Evolutionary conservation across 2,888 invertebrate species (phyloP).

Genomic region (Caenorhabditis angaria): DNA sequence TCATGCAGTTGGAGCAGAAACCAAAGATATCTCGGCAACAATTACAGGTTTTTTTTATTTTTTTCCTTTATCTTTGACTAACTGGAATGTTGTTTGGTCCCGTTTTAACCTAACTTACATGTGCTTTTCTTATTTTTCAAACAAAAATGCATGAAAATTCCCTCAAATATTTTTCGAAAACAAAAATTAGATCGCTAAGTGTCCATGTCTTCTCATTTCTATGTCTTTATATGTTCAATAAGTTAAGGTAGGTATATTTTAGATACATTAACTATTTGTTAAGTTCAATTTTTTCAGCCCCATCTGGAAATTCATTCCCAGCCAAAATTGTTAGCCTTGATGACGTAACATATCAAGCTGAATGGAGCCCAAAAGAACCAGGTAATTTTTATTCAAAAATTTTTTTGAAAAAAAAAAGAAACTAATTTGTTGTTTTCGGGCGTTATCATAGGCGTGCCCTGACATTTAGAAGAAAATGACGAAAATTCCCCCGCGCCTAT

Average conservation of each 20-base stretch:
- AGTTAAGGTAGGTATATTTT: constrained; percentile 28
- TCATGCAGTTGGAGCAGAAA: constrained; percentile 74
- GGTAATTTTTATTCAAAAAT: constrained; percentile 72
- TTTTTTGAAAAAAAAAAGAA: background rate
- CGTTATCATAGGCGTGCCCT: constrained; percentile 4
- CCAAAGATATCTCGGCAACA: constrained; percentile 72
- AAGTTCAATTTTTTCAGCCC: constrained; percentile 69
- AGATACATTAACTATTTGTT: too few relatives aligned
- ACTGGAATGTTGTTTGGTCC: background rate
- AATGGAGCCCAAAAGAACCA: constrained; percentile 77
- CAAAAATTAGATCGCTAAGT: background rate
- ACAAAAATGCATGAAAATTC: background rate
- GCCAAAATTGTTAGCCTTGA: constrained; percentile 70
- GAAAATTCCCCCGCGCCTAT: constrained; percentile 1
- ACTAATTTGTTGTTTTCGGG: background rate
- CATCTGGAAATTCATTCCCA: constrained; percentile 73
- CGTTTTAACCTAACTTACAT: background rate
- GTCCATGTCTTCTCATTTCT: background rate
- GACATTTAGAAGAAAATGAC: too few relatives aligned
- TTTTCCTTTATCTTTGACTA: too few relatives aligned
- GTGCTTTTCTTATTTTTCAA: background rate
- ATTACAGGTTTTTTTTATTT: constrained; percentile 72
- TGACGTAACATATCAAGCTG: constrained; percentile 73
- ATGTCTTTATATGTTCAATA: constrained; percentile 1
- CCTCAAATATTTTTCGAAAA: background rate